A percentile compares a stretch with the other conserved stretches of the same genome.
Evolutionary conservation across 2,888 invertebrate genomes (phyloP).

Genomic region (Octodonta nipae): DNA sequence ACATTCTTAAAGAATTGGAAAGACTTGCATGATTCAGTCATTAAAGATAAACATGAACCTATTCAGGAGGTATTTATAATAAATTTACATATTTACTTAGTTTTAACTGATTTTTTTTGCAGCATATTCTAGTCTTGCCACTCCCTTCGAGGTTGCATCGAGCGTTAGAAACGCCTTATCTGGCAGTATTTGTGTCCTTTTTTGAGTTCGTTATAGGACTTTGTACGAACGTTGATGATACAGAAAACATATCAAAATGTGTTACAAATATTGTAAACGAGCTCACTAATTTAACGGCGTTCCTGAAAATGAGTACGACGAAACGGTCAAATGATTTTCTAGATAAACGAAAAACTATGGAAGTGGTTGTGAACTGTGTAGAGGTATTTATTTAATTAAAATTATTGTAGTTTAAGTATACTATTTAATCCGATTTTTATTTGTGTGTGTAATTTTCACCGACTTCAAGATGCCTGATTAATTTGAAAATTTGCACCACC

Average conservation of each 20-base stretch:
- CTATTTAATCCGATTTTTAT: no score
- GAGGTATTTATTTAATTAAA: conserved; percentile 47
- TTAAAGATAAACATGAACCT: conserved; percentile 13
- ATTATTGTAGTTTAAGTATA: no score
- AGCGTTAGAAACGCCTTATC: conserved; percentile 24
- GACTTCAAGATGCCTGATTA: no score
- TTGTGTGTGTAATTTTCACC: no score
- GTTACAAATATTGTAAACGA: conserved; percentile 13
- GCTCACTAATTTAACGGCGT: conserved; percentile 27
- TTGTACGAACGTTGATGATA: conserved; percentile 9
- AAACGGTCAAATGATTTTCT: conserved; percentile 31
- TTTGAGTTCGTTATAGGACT: conserved; percentile 23
- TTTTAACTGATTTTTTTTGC: conserved; percentile 14
- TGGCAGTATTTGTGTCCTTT: conserved; percentile 21
- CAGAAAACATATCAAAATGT: conserved; percentile 11
- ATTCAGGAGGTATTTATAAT: conserved; percentile 14
- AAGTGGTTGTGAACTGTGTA: conserved; percentile 44
- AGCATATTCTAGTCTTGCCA: conserved; percentile 27
- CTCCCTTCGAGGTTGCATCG: conserved; percentile 29
- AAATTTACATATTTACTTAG: no score
- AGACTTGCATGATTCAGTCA: conserved; percentile 14
- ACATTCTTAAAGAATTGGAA: conserved; percentile 24
- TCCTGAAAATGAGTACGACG: conserved; percentile 30
- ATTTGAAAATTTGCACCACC: no score
- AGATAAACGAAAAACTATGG: conserved; percentile 39